Evolutionary conservation across 2,797 vertebrate species (phyloP), one percentile per base, ranked within the genome.

Genomic region (Danio kyathit): DNA sequence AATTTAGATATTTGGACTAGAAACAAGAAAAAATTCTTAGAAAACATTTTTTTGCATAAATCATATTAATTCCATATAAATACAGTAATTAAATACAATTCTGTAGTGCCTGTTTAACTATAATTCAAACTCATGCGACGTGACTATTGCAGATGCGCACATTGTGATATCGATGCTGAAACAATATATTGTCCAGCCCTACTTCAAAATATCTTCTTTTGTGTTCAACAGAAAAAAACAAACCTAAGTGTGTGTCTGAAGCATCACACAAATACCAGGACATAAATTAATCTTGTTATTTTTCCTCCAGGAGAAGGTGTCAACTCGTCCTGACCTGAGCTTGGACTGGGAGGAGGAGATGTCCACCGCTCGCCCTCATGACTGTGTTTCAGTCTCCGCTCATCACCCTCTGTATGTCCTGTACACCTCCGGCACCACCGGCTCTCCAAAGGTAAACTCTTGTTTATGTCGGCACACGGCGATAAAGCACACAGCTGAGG

Each of bases 381-480:
- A 96, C 74, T 99, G 97, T 74, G 93, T 97, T 6, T 82, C 96
- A 0, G 87, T 99, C 46, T 90, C 95, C 46, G 96, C 97, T 11
- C 92, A 95, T 80, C 97, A 99, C 75, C 97, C 97, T 0, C 93
- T 99, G 46, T 99, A 99, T 49, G 93, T 99, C 87, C 95, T 99
- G 38, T 99, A 99, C 84, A 99, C 97, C 1, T 98, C 98, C 0
- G 98, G 97, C 61, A 99, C 98, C 81, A 99, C 97, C 0, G 98
- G 98, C 5, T 89, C 95, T 0, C 98, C 98, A 8, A 99, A 99
- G 97, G 97, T 99, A 91, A 51, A 74, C 5, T 12, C 17, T 17
- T 46, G 40, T 67, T 61, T 41, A 61, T 2, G 19, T 61, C 43
- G 14, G 52, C 9, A 49, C 64, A 38, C 44, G 12, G 16, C 1